These are phyloP conservation scores for Hippocampus barbouri DNA, from an alignment of 2,113 vertebrate genomes.

Conservation along the genomic window DNA sequence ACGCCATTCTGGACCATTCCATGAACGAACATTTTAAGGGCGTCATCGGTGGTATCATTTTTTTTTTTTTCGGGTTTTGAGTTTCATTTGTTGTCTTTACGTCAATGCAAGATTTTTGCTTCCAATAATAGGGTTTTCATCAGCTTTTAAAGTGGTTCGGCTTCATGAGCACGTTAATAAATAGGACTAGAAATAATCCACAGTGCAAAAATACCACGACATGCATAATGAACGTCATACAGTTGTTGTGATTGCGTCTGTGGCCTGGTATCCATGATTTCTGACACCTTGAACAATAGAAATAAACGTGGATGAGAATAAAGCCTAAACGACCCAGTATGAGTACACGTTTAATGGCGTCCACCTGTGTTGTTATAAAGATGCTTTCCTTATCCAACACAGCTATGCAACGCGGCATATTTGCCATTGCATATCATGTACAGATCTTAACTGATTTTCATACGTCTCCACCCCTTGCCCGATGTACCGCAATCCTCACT, in stretches of 20 bases:
- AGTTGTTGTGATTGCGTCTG: too few species aligned
- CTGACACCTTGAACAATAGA: neutral
- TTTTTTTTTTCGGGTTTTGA: neutral
- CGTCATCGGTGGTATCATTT: neutral
- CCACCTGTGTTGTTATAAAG: neutral
- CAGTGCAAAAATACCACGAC: neutral
- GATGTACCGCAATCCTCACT: neutral
- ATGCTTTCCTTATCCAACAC: neutral
- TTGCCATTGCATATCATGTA: neutral
- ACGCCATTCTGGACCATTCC: conserved; percentile 37
- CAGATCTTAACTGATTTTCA: neutral
- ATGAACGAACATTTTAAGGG: neutral
- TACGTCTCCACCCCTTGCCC: conserved; percentile 1
- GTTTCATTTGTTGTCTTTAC: conserved; percentile 3
- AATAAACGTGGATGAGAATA: neutral
- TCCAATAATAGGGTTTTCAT: conserved; percentile 43
- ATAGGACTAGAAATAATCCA: neutral
- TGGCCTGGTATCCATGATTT: too few species aligned
- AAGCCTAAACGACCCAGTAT: neutral
- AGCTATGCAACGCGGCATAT: neutral
- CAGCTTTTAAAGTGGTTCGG: conserved; percentile 46
- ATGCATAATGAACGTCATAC: neutral
- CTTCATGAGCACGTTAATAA: conserved; percentile 21
- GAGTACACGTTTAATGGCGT: neutral
- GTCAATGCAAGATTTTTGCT: conserved; percentile 20